Percentiles rank a stretch among this genome's conserved stretches.
phyloP scores from a whole-genome alignment of 2,797 vertebrate genomes.

The Erithacus rubecula region DNA sequence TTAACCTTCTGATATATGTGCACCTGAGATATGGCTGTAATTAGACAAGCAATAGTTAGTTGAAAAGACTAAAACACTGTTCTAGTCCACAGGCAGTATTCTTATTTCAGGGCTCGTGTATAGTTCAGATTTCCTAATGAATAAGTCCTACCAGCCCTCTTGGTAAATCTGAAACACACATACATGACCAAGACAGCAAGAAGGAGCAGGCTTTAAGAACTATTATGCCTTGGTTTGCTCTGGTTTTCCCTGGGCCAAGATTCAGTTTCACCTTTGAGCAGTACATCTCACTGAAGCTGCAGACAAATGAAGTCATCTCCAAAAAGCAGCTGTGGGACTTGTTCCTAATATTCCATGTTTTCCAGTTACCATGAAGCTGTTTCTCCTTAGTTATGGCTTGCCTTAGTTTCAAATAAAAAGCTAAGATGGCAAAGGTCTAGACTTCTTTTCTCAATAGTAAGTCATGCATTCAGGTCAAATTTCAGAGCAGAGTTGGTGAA shows the following conservation, averaged over 20 bases:
- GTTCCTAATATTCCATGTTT: background rate
- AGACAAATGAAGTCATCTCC: background rate
- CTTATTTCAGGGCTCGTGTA: background rate
- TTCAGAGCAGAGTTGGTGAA: constrained; percentile 1
- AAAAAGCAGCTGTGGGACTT: background rate
- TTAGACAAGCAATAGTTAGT: background rate
- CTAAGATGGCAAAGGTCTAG: constrained; percentile 23
- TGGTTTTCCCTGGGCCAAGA: background rate
- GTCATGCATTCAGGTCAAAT: constrained; percentile 20
- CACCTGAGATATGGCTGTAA: background rate
- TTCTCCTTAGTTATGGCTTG: constrained; percentile 51
- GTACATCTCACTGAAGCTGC: background rate
- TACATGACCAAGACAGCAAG: background rate
- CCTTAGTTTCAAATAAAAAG: constrained; percentile 30
- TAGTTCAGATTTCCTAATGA: background rate
- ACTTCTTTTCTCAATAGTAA: constrained; percentile 19
- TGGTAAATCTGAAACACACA: background rate
- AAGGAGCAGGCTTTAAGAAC: background rate
- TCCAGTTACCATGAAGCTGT: background rate
- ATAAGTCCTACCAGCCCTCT: background rate
- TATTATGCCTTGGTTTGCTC: background rate
- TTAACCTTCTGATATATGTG: background rate
- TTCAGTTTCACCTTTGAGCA: background rate
- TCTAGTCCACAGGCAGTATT: background rate
- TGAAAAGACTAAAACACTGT: background rate